Evolutionary conservation across 2,113 vertebrate species (phyloP).

Genomic region (Mobula hypostoma): DNA sequence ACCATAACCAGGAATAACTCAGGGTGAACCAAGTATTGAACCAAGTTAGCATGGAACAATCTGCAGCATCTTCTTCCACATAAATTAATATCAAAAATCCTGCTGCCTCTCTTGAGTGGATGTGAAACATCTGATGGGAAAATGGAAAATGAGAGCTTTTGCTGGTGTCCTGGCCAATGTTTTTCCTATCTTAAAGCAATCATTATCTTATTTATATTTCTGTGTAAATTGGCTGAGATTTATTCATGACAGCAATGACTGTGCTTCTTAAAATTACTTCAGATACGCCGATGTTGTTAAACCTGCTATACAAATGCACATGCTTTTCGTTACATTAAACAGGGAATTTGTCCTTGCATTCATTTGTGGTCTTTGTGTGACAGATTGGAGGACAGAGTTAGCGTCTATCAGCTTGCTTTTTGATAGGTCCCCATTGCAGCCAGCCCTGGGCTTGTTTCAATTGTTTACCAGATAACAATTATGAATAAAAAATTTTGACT

Average conservation of each 20-base stretch:
- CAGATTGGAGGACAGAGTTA: not conserved
- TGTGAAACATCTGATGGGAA: not conserved
- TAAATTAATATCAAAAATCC: not conserved
- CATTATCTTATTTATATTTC: not conserved
- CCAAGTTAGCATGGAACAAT: no score
- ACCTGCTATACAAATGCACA: not conserved
- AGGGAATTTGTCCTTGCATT: not conserved
- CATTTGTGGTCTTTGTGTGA: not conserved
- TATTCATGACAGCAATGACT: not conserved
- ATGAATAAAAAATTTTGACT: not conserved
- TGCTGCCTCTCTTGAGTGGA: not conserved
- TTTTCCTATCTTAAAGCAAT: not conserved
- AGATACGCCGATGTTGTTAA: not conserved
- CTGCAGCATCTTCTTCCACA: no score
- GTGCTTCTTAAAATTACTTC: not conserved
- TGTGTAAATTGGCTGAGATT: not conserved
- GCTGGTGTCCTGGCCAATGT: not conserved
- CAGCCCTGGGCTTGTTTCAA: not conserved
- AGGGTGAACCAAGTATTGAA: no score
- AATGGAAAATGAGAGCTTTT: not conserved
- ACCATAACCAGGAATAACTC: no score
- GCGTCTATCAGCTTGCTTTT: not conserved
- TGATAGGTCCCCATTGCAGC: not conserved
- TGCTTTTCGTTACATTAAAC: not conserved
- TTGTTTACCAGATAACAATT: not conserved